Evolutionary conservation across 1,140 invertebrate species (phyloP).

Genomic region (Bombus vancouverensis): DNA sequence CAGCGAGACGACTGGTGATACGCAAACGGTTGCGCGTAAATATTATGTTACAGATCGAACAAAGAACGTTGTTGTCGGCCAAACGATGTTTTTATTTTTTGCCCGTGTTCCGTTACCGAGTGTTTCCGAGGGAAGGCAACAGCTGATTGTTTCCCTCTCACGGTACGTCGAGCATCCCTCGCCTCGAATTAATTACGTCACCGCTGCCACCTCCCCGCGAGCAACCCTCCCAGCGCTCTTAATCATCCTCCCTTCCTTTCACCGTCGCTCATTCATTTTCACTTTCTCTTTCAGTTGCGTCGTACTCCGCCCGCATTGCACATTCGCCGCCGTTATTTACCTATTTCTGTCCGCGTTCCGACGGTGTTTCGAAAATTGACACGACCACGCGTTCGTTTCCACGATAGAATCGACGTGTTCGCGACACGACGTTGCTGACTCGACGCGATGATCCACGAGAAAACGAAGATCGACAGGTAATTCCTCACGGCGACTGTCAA

Average conservation of each 20-base stretch:
- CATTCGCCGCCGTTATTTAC: slow-evolving; percentile 15
- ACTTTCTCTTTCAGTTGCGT: slow-evolving; percentile 53
- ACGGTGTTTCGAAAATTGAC: slow-evolving; percentile 17
- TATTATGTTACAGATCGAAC: not conserved
- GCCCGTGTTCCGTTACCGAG: slow-evolving; percentile 29
- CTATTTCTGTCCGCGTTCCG: slow-evolving; percentile 9
- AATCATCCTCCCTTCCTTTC: slow-evolving; percentile 53
- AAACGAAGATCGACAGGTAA: slow-evolving; percentile 5
- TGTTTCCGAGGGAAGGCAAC: slow-evolving; percentile 58
- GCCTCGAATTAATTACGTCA: slow-evolving; percentile 72
- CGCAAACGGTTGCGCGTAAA: not conserved
- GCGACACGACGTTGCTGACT: not conserved
- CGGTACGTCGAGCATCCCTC: slow-evolving; percentile 44
- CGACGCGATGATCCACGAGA: not conserved
- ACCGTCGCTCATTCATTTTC: slow-evolving; percentile 54
- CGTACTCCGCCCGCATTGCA: not conserved
- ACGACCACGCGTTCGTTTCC: slow-evolving; percentile 15
- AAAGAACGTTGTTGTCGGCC: not conserved
- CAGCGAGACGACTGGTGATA: not conserved
- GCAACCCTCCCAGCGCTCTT: slow-evolving; percentile 60
- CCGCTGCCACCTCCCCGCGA: slow-evolving; percentile 49
- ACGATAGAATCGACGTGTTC: not conserved
- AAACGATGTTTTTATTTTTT: not conserved
- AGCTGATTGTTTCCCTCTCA: slow-evolving; percentile 71
- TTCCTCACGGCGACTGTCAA: not conserved